Evolutionary conservation across 2,113 vertebrate species (phyloP).

Genomic region (Lycocorax pyrrhopterus): DNA sequence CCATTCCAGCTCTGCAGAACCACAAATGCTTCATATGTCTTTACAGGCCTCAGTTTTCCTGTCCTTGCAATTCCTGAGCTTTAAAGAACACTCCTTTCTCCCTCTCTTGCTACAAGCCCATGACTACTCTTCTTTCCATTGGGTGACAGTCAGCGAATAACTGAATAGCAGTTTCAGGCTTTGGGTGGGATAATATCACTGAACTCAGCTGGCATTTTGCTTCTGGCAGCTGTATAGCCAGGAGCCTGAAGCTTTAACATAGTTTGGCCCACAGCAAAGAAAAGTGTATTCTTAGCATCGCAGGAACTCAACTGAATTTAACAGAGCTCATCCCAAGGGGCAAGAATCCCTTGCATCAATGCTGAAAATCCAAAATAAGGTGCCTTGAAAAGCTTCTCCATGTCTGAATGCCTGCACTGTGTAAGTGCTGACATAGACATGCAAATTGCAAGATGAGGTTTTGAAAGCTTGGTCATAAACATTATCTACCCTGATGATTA

Average conservation of each 20-base stretch:
- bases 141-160: neutral
- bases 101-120: neutral
- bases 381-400: neutral
- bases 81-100: neutral
- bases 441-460: neutral
- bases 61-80: neutral
- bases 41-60: neutral
- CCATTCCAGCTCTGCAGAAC: neutral
- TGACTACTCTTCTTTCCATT: neutral
- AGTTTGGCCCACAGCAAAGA: neutral
- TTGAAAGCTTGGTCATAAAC: neutral
- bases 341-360: neutral
- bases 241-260: neutral
- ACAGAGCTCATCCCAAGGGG: neutral
- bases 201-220: neutral
- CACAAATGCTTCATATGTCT: neutral
- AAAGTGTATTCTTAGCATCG: neutral
- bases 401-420: neutral
- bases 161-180: neutral
- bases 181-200: neutral
- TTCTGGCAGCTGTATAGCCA: neutral
- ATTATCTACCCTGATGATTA: neutral
- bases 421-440: neutral
- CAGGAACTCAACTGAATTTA: neutral
- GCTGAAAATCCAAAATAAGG: neutral